Evolutionary conservation across 2,888 invertebrate genomes (phyloP), one percentile per base, ranked within the genome.

Genomic region (Leucoptera coffeella): DNA sequence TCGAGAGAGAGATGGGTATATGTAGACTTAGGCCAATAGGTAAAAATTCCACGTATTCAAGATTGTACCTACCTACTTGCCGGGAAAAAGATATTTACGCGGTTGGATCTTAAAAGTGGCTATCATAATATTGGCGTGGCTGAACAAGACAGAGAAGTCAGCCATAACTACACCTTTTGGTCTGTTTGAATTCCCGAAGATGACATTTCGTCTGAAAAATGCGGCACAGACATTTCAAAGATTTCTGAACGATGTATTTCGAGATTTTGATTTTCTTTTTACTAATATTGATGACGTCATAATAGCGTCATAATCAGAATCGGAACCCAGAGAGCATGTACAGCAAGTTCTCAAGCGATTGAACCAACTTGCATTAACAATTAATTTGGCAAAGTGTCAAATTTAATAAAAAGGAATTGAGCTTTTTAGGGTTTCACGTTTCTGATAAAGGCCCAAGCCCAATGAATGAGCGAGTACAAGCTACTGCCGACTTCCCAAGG

Each of bases 391-490:
- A 7, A 30, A 30, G 11, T 30, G 27, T 9, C 1, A 4, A 4
- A 25, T 30, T 21, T 24, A 25, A 1, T 9, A 21, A 20, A 14
- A 9, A 6, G 15, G 19, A 17, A 10, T 30, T 7, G 14, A 27
- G 2, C 4, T 30, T 28, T 21, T 11, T 30, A 3, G 30, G 29
- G 2, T 25, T 83, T 47, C 83, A 64, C 15, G 82, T 78, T 24
- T 84, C 80, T 41, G 78, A 69, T 56, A 79, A 72, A 31, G 77
- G 75, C 77, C 78, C 78, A 55, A 38, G 42, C 5, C 36, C 36
- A 15, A 29, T 27, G 3, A 6, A 8, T 1, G 30, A 34, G 13
- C 27, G 30, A 23, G 30, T 38, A 0, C 13, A 31, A n/a, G 33
- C 30, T 1, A 33, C 38, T 2, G 10, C 9, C 4, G 21, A 37